Base-by-base conservation (phyloP, 1,140 invertebrate species). In the Eumaeus atala region DNA sequence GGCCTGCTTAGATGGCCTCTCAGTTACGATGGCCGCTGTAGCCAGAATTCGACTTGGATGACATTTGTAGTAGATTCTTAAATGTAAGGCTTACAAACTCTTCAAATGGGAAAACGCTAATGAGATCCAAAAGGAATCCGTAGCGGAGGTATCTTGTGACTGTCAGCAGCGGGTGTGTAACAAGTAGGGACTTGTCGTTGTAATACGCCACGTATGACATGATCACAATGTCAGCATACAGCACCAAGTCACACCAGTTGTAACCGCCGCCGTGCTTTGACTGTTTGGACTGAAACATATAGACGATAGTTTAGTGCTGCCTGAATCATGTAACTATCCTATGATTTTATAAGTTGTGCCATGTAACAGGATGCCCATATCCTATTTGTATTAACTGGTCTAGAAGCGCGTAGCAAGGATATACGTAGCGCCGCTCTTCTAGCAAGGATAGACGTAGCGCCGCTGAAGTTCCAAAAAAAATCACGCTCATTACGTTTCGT, bases 201-300 rank as follows among this genome's bases (percentile, higher is more conserved):
- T 88, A 87, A 59, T 82, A 88, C 0, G 80, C 85, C 0, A 88
- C 80, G 40, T 85, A 86, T 0, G 74, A 59, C 82, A 84, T 88
- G 37, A 87, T 52, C n/a, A 83, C 44, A 5, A 87, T 59, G 48
- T 88, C 87, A 7, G 78, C 10, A 38, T 87, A 87, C 38, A 84
- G 17, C 10, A 76, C 17, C 48, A 75, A 61, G 36, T 86, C 83
- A 3, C 37, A 18, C 64, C 66, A 77, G 36, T 71, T 63, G 56
- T 73, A 80, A 1, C 37, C 16, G 6, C 51, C 54, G 6, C 50
- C 53, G 35, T 68, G 51, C 37, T 65, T 71, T 37, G 74, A 64
- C 54, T 81, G 72, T 52, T 74, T 73, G 0, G 72, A 72, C 81
- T 82, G 52, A 47, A 80, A 75, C 9, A 44, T 14, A 0, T 11